Evolutionary conservation across 2,113 vertebrate species (phyloP).

Genomic region (Phyllopteryx taeniolatus): DNA sequence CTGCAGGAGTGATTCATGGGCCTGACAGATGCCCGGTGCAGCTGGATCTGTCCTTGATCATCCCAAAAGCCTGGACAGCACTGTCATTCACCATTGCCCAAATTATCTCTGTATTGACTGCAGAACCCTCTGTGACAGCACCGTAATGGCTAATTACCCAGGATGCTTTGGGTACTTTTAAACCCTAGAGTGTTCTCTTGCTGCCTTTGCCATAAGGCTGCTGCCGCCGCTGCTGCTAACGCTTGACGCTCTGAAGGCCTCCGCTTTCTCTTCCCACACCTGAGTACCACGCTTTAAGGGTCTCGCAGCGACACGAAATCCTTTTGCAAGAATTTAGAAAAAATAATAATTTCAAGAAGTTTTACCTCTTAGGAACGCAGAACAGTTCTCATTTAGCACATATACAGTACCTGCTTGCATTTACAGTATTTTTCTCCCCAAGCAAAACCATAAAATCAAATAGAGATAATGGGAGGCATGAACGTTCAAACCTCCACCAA

Average conservation of each 20-base stretch:
- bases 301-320: slow-evolving; percentile 56
- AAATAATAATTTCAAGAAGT: slow-evolving; percentile 3
- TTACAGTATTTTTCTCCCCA: no score
- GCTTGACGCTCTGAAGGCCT: slow-evolving; percentile 49
- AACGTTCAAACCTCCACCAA: no score
- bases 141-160: slow-evolving; percentile 99
- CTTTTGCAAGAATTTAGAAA: slow-evolving; percentile 41
- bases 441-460: no score
- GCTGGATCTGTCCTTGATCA: slow-evolving; percentile 99
- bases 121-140: slow-evolving; percentile 96
- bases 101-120: slow-evolving; percentile 99
- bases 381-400: no score
- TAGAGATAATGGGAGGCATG: no score
- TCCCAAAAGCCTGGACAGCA: slow-evolving; percentile 98
- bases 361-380: not conserved
- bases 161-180: slow-evolving; percentile 96
- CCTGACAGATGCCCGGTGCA: slow-evolving; percentile 99
- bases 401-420: not conserved
- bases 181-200: slow-evolving; percentile 76
- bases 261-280: slow-evolving; percentile 58
- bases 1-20: slow-evolving; percentile 99
- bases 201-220: slow-evolving; percentile 63
- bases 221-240: slow-evolving; percentile 26
- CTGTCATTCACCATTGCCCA: slow-evolving; percentile 99
- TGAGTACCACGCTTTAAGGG: slow-evolving; percentile 57